A percentile compares a stretch with the other conserved stretches of the same genome.
Evolutionary conservation across 2,113 vertebrate species (phyloP).

Genomic region (Dermatemys mawii): DNA sequence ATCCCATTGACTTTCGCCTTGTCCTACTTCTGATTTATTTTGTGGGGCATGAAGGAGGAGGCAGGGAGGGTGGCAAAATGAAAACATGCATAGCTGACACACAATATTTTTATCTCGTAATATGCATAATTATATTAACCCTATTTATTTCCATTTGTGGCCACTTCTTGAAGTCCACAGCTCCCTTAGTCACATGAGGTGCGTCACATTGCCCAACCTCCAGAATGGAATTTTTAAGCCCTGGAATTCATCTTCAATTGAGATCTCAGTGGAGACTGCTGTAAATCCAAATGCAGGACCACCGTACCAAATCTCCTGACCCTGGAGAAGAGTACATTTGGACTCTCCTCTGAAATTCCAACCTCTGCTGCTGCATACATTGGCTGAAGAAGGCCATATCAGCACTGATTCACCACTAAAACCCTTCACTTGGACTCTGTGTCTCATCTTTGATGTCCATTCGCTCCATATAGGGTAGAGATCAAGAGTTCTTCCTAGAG

Average conservation of each 20-base stretch:
- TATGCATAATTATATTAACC: fast-evolving
- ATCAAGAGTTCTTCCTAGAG: background rate
- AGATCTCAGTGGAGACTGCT: background rate
- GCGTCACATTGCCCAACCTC: background rate
- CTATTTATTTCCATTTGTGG: background rate
- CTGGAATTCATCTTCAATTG: background rate
- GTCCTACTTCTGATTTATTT: slow-evolving; percentile 37
- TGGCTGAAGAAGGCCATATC: background rate
- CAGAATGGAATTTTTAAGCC: background rate
- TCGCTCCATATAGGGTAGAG: background rate
- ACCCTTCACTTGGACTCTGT: background rate
- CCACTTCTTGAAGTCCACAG: background rate
- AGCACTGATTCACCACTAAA: background rate
- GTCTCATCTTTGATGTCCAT: background rate
- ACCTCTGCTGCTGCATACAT: background rate
- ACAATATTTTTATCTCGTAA: background rate
- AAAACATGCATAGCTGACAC: slow-evolving; percentile 23
- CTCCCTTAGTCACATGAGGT: background rate
- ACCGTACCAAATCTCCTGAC: slow-evolving; percentile 4
- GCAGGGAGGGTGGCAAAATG: background rate
- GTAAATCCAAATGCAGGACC: slow-evolving; percentile 38
- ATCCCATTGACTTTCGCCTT: background rate
- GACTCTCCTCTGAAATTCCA: background rate
- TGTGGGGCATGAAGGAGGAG: slow-evolving; percentile 2
- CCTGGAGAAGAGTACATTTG: background rate